Evolutionary conservation across 2,888 invertebrate genomes (phyloP), one percentile per base, ranked within the genome.

Genomic region (Tinea trinotella): DNA sequence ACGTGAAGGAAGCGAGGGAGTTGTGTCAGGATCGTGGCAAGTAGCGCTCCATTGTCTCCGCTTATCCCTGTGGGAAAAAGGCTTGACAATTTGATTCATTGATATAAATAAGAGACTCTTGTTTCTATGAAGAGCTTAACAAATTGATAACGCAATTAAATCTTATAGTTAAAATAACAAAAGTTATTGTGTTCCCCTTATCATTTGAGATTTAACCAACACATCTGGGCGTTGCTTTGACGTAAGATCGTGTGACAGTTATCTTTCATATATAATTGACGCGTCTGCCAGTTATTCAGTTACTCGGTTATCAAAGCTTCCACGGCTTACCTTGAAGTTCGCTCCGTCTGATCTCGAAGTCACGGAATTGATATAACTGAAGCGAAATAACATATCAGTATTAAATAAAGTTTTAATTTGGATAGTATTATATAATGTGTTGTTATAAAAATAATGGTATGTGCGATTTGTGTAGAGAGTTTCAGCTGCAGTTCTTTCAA

Each of bases 151-250:
- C n/a, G 24, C 17, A 52, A n/a, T n/a, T n/a, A n/a, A 55, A 56
- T 55, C 53, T 63, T 54, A 64, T 62, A 67, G 64, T 68, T 71
- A 66, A 65, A 67, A 64, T 65, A 70, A 66, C 62, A 68, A n/a
- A n/a, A 68, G 63, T 68, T 64, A 74, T 74, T 76, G 70, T 76
- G 71, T 62, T 71, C 70, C 63, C 69, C 68, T 68, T 82, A 81
- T 82, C 80, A 64, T 61, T 60, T 61, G 67, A 77, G 76, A 82
- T 80, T 80, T 72, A 72, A 76, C 74, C 76, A 68, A 71, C 71
- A 70, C 77, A 74, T 73, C 80, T 72, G 83, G 82, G 79, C 82
- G 82, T 79, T 80, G 67, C 78, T 82, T 77, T 85, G 85, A 85
- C 85, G 85, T 84, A 82, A 80, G 67, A 74, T 77, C 76, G 74